Base-by-base conservation (phyloP, 2,797 vertebrate species). In the Halcyon badia region DNA sequence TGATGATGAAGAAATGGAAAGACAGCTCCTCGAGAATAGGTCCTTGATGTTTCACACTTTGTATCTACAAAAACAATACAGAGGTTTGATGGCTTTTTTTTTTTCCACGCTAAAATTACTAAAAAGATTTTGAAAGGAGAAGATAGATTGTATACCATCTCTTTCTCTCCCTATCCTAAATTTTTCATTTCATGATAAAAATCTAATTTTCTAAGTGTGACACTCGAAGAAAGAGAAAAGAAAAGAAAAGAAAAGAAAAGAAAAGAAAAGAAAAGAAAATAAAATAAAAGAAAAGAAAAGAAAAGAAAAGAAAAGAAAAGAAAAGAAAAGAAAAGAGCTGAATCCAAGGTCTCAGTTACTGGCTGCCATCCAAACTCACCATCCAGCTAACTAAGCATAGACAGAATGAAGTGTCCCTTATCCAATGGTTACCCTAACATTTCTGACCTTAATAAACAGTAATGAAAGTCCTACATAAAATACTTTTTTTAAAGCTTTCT, bases 111-210 rank as follows among this genome's bases (percentile, higher is more conserved):
- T 33, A 75, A 21, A 72, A 84, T 58, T 46, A 65, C 35, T 92
- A 49, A 35, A 57, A 89, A 58, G 21, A 15, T 51, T 84, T 80
- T 70, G 39, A 77, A 84, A 90, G 19, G 16, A 69, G 35, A 75
- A 86, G 66, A 75, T 48, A 22, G 16, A 71, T 60, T 87, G n/a
- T n/a, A 33, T 42, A 60, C 7, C 6, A 21, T 24, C 13, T 49
- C 6, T 14, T 92, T 73, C 80, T 78, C 20, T 79, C n/a, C 39
- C 9, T 37, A 39, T 52, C 58, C 65, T 82, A 5, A 60, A 28
- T 58, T 95, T 89, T 94, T 88, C 37, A 51, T 91, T 85, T 91
- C 22, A 48, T 22, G 10, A 87, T 69, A 92, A 91, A 90, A 90
- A 84, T 77, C 65, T 80, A 3, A 84, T 90, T 93, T 80, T 58